Conservation (phyloP, 2,113 vertebrate species). For the Cyphomyrus plagiostoma region DNA sequence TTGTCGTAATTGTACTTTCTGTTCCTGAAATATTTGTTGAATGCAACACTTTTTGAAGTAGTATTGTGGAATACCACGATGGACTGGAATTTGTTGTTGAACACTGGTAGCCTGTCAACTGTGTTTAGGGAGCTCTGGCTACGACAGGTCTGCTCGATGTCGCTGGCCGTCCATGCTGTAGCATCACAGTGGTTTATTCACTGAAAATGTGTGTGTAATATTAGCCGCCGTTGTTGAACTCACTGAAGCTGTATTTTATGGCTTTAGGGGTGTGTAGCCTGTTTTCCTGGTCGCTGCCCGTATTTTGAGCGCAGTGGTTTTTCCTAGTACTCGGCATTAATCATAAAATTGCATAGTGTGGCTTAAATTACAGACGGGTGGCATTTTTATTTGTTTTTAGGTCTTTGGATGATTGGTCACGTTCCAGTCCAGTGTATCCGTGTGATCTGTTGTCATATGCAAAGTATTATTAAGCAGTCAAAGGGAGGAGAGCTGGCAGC, state of each 20-base stretch:
- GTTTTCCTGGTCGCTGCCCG: conserved; percentile 2
- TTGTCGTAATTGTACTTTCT: neutral
- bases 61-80: neutral
- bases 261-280: neutral
- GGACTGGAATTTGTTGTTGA: neutral
- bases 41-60: neutral
- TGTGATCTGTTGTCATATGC: conserved; percentile 6
- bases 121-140: neutral
- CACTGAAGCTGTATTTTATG: neutral
- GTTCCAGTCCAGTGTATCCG: conserved; percentile 20
- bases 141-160: neutral
- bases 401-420: conserved; percentile 20
- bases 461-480: neutral
- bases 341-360: neutral
- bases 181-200: neutral
- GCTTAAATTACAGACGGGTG: conserved; percentile 16
- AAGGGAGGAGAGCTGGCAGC: neutral
- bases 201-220: neutral
- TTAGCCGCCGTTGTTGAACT: neutral
- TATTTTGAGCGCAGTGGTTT: neutral
- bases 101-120: neutral
- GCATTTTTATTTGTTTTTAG: conserved; percentile 7
- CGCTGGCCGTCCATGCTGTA: neutral
- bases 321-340: neutral
- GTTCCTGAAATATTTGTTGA: neutral